Base-by-base conservation (phyloP, 2,797 vertebrate genomes). In the Okamejei kenojei region DNA sequence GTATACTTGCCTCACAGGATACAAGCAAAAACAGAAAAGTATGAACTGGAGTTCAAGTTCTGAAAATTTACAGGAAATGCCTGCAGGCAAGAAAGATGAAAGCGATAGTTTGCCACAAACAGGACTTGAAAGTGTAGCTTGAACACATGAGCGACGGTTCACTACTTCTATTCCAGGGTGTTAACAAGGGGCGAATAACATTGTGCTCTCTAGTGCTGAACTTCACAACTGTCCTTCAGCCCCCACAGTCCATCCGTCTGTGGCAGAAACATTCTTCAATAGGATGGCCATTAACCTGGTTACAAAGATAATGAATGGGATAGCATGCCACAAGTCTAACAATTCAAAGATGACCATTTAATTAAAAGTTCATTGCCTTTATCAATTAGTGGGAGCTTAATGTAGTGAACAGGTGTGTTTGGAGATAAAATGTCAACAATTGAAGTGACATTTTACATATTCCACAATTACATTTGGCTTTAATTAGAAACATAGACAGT, bases 61-160 rank as follows among this genome's bases (percentile, higher is more conserved):
- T 92, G 68, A 74, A 74, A 92, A 92, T 92, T 58, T 74, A 92
- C 71, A 92, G 90, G 90, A 92, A 92, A 74, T 91, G 76, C 71
- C 90, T 74, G 38, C 35, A 92, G 90, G 90, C 90, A 92, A 76
- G 38, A 76, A 71, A 92, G 90, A 92, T 92, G 76, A 92, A 92
- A 74, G 90, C 17, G 71, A 92, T 74, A 26, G 38, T 76, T n/a
- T 71, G 74, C 74, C 73, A 91, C 90, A 92, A 76, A 92, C 38
- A 92, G 26, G 38, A 92, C 38, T 92, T 92, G 54, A 92, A 74
- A 15, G 45, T 76, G 76, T 58, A 74, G 90, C 71, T 54, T 92
- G 90, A 76, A 73, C 74, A 76, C 71, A 92, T 92, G 90, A 92
- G 32, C 74, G 90, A 74, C 38, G 29, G 90, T 45, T 91, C 90